Evolutionary conservation across 2,113 vertebrate genomes (phyloP).

Genomic region (Mus pahari): DNA sequence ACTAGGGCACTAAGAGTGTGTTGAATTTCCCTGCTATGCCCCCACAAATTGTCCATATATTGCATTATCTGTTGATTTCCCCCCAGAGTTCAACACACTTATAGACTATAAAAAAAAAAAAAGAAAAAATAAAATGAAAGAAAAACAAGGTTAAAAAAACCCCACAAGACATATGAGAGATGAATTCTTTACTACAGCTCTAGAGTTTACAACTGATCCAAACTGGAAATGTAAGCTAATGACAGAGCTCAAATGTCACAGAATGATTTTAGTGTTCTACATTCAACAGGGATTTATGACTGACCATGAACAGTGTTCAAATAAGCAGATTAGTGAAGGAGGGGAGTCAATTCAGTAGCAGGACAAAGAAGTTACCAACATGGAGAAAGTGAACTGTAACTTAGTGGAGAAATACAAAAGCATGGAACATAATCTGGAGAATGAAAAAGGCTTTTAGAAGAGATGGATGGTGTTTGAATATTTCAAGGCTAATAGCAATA

Average conservation of each 20-base stretch:
- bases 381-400: not conserved
- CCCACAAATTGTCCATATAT: too few species aligned
- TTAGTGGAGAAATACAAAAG: not conserved
- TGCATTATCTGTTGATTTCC: too few species aligned
- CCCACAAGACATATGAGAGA: not conserved
- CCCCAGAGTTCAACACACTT: too few species aligned
- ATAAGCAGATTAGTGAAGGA: not conserved
- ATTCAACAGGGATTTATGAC: not conserved
- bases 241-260: not conserved
- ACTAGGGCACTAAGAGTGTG: accelerated
- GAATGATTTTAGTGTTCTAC: not conserved
- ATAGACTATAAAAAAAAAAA: not conserved
- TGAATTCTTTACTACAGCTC: not conserved
- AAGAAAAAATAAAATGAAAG: not conserved
- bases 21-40: too few species aligned
- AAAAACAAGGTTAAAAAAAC: not conserved
- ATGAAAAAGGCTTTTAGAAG: not conserved
- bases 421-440: not conserved
- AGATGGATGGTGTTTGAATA: not conserved
- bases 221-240: not conserved
- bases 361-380: not conserved
- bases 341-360: not conserved
- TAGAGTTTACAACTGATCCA: not conserved
- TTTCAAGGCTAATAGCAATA: not conserved
- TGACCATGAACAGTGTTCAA: not conserved